Evolutionary conservation across 1,140 invertebrate species (phyloP).

Genomic region (Dolichoris vasculosae): DNA sequence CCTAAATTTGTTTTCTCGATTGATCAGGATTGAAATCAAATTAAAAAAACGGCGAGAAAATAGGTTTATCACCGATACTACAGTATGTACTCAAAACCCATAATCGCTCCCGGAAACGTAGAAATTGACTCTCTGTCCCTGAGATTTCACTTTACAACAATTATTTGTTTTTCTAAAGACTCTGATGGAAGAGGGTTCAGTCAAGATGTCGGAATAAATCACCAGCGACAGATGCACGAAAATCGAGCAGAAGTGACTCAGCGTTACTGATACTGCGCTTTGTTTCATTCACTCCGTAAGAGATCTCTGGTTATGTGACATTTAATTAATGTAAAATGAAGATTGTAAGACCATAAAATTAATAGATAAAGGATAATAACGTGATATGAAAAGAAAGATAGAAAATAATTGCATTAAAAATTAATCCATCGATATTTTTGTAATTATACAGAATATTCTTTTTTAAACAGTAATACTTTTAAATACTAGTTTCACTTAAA

Average conservation of each 20-base stretch:
- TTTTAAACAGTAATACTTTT: no score
- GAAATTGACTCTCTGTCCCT: conserved; percentile 1
- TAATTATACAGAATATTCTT: no score
- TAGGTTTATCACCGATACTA: no score
- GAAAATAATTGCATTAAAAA: no score
- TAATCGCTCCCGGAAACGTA: neutral
- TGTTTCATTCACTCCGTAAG: neutral
- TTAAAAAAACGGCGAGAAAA: no score
- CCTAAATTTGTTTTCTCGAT: no score
- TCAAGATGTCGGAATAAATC: conserved; percentile 57
- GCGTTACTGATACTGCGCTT: neutral
- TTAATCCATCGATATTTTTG: no score
- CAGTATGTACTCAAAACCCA: conserved; percentile 49
- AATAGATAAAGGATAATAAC: no score
- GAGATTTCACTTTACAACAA: neutral
- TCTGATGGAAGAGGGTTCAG: conserved; percentile 48
- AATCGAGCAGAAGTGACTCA: conserved; percentile 54
- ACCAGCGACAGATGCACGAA: conserved; percentile 67
- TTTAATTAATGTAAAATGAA: neutral
- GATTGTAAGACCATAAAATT: neutral
- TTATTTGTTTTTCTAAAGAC: conserved; percentile 60
- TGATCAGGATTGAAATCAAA: no score
- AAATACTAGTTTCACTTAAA: no score
- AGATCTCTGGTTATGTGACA: neutral
- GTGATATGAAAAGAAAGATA: no score